Conservation (phyloP, 2,113 vertebrate species). For the Rhinolophus ferrumequinum region DNA sequence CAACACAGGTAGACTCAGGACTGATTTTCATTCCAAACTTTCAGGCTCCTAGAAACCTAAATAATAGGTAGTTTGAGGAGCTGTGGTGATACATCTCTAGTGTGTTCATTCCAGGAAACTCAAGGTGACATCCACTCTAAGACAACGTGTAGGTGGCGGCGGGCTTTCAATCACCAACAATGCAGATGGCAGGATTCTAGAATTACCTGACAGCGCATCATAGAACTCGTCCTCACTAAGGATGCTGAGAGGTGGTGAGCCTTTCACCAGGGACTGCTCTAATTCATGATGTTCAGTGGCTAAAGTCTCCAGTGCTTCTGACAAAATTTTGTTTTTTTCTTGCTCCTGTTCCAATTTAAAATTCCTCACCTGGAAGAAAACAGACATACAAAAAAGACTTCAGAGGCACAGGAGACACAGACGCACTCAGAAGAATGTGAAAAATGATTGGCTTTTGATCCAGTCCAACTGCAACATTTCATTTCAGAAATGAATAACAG, state of each 20-base stretch:
- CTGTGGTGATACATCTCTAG: not conserved
- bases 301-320: conserved; percentile 93
- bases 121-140: not conserved
- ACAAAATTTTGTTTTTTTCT: conserved; percentile 96
- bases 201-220: conserved; percentile 94
- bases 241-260: conserved; percentile 86
- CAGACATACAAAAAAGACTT: conserved; percentile 83
- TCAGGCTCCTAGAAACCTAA: not conserved
- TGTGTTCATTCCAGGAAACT: not conserved
- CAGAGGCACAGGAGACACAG: conserved; percentile 68
- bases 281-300: conserved; percentile 92
- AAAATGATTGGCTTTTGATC: conserved; percentile 68
- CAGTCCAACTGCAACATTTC: conserved; percentile 58
- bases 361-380: conserved; percentile 92
- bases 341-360: conserved; percentile 95
- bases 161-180: not conserved
- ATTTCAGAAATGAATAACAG: conserved; percentile 75
- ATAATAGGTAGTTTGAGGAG: not conserved
- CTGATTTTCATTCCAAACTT: not conserved
- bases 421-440: conserved; percentile 69
- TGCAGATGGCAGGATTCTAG: not conserved
- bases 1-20: not conserved
- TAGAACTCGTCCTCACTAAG: conserved; percentile 94
- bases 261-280: conserved; percentile 88
- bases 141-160: not conserved